A percentile compares a stretch with the other conserved stretches of the same genome.
phyloP scores from a whole-genome alignment of 1,140 invertebrate genomes.

The Teleogryllus occipitalis region DNA sequence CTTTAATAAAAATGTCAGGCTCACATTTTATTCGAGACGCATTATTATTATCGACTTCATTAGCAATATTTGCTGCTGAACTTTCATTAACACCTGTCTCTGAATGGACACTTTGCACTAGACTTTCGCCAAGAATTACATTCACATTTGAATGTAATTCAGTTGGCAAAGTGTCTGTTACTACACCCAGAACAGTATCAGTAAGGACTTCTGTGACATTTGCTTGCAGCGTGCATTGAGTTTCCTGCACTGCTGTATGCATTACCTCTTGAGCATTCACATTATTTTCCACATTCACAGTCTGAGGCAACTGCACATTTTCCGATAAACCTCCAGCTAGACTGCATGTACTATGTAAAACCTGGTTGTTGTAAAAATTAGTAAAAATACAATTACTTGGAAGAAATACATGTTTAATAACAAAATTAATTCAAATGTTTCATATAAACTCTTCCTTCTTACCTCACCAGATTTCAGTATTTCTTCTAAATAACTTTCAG shows the following conservation, averaged over 20 bases:
- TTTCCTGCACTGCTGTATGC: neutral
- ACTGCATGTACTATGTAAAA: neutral
- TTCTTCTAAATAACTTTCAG: slow-evolving; percentile 44
- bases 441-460: too few relatives aligned
- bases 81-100: neutral
- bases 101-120: neutral
- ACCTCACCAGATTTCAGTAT: slow-evolving; percentile 35
- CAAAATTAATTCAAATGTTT: neutral
- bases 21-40: slow-evolving; percentile 13
- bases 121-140: neutral
- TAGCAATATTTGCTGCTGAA: neutral
- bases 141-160: neutral
- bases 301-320: too few relatives aligned
- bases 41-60: neutral
- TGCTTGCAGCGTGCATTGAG: neutral
- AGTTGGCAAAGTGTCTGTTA: neutral
- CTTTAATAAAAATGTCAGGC: slow-evolving; percentile 18
- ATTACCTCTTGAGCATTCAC: neutral
- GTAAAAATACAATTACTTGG: neutral
- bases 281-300: neutral
- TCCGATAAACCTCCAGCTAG: neutral
- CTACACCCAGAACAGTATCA: neutral
- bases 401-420: neutral
- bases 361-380: neutral
- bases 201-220: neutral